A percentile compares a stretch with the other conserved stretches of the same genome.
Conservation (phyloP, 2,888 invertebrate genomes). For the Tetragonisca angustula region DNA sequence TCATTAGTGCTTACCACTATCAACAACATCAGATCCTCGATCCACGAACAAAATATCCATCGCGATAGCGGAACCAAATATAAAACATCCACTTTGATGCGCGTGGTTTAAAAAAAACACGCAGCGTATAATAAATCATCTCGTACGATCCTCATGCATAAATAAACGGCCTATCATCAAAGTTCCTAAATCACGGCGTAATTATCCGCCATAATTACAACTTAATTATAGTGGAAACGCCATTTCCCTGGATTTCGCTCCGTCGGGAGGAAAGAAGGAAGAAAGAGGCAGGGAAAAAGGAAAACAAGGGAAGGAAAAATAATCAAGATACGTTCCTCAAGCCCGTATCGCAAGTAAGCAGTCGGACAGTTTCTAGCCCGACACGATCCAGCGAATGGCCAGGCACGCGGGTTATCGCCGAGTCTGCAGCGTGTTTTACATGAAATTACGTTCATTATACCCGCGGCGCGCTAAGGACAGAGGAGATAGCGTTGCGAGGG, state of each 20-base stretch:
- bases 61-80: neutral
- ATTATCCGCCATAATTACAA: neutral
- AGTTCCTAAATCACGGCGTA: neutral
- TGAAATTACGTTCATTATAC: conserved; percentile 26
- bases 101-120: neutral
- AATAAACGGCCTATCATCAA: neutral
- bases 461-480: neutral
- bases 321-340: conserved; percentile 1
- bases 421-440: conserved; percentile 26
- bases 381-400: conserved; percentile 9
- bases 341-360: neutral
- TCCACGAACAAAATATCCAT: too few species aligned
- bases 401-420: neutral
- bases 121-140: neutral
- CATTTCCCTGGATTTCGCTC: neutral
- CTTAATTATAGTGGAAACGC: neutral
- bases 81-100: too few species aligned
- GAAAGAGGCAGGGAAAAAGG: neutral
- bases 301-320: neutral
- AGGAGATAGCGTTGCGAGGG: neutral
- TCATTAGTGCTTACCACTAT: too few species aligned
- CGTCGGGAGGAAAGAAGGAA: too few species aligned
- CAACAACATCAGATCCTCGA: too few species aligned
- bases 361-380: neutral
- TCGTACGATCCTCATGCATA: too few species aligned